Conservation (phyloP, 2,797 vertebrate species). For the Smutsia gigantea region DNA sequence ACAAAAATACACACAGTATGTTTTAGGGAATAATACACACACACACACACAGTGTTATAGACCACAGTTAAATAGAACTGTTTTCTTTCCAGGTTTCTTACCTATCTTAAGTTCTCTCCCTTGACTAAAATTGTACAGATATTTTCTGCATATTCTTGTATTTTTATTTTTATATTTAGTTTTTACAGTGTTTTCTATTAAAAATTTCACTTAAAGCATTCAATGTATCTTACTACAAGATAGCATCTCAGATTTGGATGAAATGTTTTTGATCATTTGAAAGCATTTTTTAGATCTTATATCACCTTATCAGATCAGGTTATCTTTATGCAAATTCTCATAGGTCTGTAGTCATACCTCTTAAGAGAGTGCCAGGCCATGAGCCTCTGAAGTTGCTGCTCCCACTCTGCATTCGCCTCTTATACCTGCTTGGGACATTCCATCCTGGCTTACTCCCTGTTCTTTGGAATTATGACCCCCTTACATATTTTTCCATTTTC, state of each 20-base stretch:
- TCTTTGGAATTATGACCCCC: not conserved
- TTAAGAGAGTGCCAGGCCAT: not conserved
- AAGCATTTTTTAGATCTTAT: not conserved
- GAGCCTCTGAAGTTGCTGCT: not conserved
- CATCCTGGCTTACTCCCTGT: not conserved
- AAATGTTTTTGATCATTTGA: slow-evolving; percentile 28
- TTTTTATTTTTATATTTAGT: slow-evolving; percentile 6
- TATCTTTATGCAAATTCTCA: not conserved
- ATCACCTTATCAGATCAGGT: not conserved
- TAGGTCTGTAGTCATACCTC: not conserved
- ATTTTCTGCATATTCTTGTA: not conserved
- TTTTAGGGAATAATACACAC: not conserved
- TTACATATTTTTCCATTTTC: not conserved
- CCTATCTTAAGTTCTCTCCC: not conserved
- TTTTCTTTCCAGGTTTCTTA: not conserved
- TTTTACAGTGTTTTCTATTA: slow-evolving; percentile 9
- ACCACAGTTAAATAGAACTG: not conserved
- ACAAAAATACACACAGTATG: not conserved
- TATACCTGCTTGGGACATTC: not conserved
- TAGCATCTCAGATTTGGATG: not conserved
- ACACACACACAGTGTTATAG: too few species aligned
- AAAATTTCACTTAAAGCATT: not conserved
- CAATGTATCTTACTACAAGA: not conserved
- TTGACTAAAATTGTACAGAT: not conserved
- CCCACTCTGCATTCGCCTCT: not conserved